phyloP scores from a whole-genome alignment of 2,888 invertebrate genomes.

The Caenorhabditis uteleia region DNA sequence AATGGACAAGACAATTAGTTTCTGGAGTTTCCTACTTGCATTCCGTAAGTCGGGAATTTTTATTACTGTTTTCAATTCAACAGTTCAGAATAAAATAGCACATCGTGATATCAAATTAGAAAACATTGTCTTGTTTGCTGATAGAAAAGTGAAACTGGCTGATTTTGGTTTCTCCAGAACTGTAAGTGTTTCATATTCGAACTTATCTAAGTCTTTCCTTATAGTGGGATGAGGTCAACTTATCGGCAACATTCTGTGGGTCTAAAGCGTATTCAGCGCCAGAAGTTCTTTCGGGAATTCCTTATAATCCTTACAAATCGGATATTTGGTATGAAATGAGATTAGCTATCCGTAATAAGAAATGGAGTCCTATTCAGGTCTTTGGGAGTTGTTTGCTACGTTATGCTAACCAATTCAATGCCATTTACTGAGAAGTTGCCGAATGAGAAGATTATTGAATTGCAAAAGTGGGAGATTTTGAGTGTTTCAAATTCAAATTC shows the following conservation, averaged over 20 bases:
- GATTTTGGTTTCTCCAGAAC: slow-evolving; percentile 72
- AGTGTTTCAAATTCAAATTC: background rate
- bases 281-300: slow-evolving; percentile 70
- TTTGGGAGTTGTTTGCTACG: slow-evolving; percentile 71
- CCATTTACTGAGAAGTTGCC: slow-evolving; percentile 72
- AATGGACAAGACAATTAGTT: slow-evolving; percentile 70
- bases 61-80: too few relatives aligned
- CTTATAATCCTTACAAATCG: slow-evolving; percentile 72
- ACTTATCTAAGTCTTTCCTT: background rate
- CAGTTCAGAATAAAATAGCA: slow-evolving; percentile 66
- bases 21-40: slow-evolving; percentile 5
- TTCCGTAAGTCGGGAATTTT: too few relatives aligned
- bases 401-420: slow-evolving; percentile 72
- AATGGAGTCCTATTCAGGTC: slow-evolving; percentile 55
- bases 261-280: slow-evolving; percentile 72
- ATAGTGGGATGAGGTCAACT: slow-evolving; percentile 3
- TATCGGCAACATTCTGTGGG: slow-evolving; percentile 72
- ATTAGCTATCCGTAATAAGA: background rate
- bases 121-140: slow-evolving; percentile 71
- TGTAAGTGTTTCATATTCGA: slow-evolving; percentile 27
- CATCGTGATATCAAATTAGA: slow-evolving; percentile 73
- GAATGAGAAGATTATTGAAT: slow-evolving; percentile 44
- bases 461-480: slow-evolving; percentile 34
- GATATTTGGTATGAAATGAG: slow-evolving; percentile 70
- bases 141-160: slow-evolving; percentile 70